Evolutionary conservation across 1,140 invertebrate species (phyloP), one percentile per base, ranked within the genome.

Genomic region (Neodiprion virginianus): DNA sequence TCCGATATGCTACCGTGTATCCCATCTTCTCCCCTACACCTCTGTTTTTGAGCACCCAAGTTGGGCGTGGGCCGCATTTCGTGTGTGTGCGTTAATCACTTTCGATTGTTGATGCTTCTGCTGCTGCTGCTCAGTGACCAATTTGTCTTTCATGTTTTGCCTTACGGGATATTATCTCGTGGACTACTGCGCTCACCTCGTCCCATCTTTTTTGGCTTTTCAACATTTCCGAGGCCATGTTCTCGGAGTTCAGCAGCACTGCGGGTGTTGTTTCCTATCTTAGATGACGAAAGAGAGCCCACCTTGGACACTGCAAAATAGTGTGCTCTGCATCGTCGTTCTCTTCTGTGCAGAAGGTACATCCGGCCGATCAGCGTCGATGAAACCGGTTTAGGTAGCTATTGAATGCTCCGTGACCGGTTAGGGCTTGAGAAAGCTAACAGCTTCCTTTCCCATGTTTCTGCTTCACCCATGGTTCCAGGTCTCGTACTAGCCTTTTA

Each of bases 301-400:
- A 74, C 67, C 40, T 47, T 7, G 40, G 9, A 8, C 73, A 74
- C 8, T n/a, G 8, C 14, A 74, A 74, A 69, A 74, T 48, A 1
- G 71, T 53, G 47, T 53, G n/a, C 17, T 72, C 71, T 7, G 17
- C 12, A 21, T 50, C 71, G 21, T 28, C 48, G 48, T 53, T 28
- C 1, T 48, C 40, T 5, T 21, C 47, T 10, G 47, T 28, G 48
- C 49, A 72, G 47, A 69, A 14, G 10, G 50, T 11, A 14, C 50
- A 53, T 10, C 10, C 1, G 10, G 50, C 10, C 10, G 10, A 11
- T 10, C 2, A 10, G 69, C 40, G 47, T 48, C 8, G 72, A 40
- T 69, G 61, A 8, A 83, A 80, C 76, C 65, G 81, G 83, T 72
- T 11, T 9, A 75, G 71, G 68, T 77, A 80, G n/a, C 40, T 67